Base-by-base conservation (phyloP, 2,888 invertebrate genomes). In the Sphaeridia pumilis region DNA sequence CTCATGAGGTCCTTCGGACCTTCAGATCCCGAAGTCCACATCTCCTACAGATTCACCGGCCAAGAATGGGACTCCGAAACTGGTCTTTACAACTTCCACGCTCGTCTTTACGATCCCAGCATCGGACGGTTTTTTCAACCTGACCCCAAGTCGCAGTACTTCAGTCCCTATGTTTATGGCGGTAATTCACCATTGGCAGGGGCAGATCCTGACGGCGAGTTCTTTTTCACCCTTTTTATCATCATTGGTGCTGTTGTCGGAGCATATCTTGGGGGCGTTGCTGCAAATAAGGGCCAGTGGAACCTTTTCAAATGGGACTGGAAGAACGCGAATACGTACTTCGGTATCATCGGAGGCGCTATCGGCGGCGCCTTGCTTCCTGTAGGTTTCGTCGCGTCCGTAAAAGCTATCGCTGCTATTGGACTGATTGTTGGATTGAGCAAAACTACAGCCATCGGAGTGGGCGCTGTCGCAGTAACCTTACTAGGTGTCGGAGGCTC, bases 131-230 rank as follows among this genome's bases (percentile, higher is more conserved):
- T 58, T 41, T 56, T 27, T 25, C 56, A 54, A 24, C n/a, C 42
- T 0, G 58, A 58, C 34, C 58, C 58, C 17, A 49, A 49, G 21
- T 12, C 42, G 10, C 58, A 58, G 35, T 65, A 63, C 42, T 58
- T 54, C 20, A 59, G 58, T 45, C 64, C 65, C 1, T 66, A 66
- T 42, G 54, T 54, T 12, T 66, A 66, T 35, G 65, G 61, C 2
- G 59, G 57, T 17, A 61, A 58, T 43, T 54, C 54, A 1, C 58
- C 55, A 14, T 2, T 56, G 2, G 36, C 46, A 2, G 1, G 52
- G 1, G 55, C 55, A 1, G 58, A 58, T 42, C 58, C 58, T 2
- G 58, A 58, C 44, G 58, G 58, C 2, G 34, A 44, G 35, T 20
- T 25, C 4, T 31, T 24, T 2, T 14, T 54, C 14, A 36, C 31